Evolutionary conservation across 2,113 vertebrate species (phyloP).

Genomic region (Sterrhoptilus dennistouni): DNA sequence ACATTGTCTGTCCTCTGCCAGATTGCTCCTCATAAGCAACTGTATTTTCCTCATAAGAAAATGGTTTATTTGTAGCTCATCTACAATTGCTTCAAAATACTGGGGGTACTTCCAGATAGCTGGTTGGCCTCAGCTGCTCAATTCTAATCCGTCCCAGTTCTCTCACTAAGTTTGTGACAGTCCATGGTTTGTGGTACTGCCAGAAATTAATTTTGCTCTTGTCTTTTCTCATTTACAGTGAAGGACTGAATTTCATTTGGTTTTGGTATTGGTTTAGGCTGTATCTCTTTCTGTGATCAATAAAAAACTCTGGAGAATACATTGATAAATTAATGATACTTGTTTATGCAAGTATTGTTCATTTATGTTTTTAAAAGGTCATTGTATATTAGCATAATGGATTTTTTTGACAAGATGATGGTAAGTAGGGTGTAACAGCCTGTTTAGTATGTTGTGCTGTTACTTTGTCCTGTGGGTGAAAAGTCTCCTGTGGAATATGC

Average conservation of each 20-base stretch:
- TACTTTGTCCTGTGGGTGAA: not conserved
- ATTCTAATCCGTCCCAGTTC: not conserved
- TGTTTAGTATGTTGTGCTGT: not conserved
- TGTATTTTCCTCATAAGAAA: not conserved
- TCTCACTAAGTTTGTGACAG: not conserved
- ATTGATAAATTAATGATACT: not conserved
- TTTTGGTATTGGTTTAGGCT: not conserved
- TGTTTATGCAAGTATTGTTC: not conserved
- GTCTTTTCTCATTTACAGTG: not conserved
- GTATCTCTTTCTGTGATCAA: not conserved
- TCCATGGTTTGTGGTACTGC: not conserved
- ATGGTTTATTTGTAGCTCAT: not conserved
- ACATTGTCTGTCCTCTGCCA: not conserved
- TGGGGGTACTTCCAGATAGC: not conserved
- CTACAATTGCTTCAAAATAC: not conserved
- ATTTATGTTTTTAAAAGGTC: not conserved
- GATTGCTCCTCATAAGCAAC: not conserved
- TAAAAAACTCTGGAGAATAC: slow-evolving; percentile 7
- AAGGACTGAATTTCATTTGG: not conserved
- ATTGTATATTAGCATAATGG: not conserved
- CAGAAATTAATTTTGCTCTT: not conserved
- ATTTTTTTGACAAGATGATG: not conserved
- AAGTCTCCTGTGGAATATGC: not conserved
- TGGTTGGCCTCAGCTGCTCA: not conserved
- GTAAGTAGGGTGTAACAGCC: not conserved